A percentile compares a stretch with the other conserved stretches of the same genome.
phyloP scores from a whole-genome alignment of 1,140 invertebrate genomes.

The Zeugodacus cucurbitae region DNA sequence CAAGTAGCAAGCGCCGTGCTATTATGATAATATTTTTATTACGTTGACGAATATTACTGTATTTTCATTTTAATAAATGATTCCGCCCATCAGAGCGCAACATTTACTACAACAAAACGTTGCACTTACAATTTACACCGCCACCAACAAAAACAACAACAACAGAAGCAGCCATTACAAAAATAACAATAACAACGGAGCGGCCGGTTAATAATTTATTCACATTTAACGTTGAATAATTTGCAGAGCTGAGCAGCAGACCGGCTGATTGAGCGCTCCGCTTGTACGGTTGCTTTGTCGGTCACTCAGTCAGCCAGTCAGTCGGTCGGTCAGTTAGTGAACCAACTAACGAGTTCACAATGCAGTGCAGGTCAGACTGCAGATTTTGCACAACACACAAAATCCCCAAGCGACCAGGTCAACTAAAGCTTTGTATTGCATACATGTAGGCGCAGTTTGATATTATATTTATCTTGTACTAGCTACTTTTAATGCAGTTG shows the following conservation, averaged over 20 bases:
- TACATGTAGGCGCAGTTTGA: not conserved
- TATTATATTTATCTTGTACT: not conserved
- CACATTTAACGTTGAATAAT: slow-evolving; percentile 21
- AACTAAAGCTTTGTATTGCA: not conserved
- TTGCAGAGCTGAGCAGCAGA: not conserved
- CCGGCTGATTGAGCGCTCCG: not conserved
- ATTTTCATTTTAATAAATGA: too few species aligned
- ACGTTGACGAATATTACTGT: too few species aligned
- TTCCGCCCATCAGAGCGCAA: not conserved
- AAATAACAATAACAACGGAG: too few species aligned
- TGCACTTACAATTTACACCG: too few species aligned
- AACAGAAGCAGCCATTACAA: too few species aligned
- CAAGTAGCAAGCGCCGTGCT: too few species aligned
- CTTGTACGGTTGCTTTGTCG: not conserved
- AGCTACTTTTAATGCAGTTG: slow-evolving; percentile 27
- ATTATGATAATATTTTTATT: too few species aligned
- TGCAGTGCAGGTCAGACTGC: slow-evolving; percentile 2
- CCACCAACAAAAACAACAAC: not conserved
- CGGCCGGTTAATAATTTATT: not conserved
- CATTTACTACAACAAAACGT: too few species aligned
- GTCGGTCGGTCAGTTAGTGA: not conserved
- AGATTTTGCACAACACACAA: not conserved
- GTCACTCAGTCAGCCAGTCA: not conserved
- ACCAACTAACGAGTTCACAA: too few species aligned
- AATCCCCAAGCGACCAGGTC: not conserved